Percentiles rank a stretch among this genome's conserved stretches.
Conservation (phyloP, 53 echinoderm and acorn worm genomes). For the Actinopyga echinites region DNA sequence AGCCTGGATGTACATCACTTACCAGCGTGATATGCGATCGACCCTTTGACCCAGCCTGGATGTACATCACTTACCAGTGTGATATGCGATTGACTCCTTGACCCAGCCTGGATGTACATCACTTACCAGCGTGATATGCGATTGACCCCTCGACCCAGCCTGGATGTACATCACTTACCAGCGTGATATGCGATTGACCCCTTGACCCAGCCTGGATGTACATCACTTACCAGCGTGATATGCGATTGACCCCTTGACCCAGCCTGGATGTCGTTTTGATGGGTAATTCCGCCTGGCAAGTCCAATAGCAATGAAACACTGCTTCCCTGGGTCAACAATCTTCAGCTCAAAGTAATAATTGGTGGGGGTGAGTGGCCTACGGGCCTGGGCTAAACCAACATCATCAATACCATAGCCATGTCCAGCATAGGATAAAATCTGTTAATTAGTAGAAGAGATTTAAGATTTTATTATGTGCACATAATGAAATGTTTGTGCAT, state of each 20-base stretch:
- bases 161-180: slow-evolving; percentile 46
- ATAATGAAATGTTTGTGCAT: not conserved
- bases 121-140: not conserved
- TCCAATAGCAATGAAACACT: slow-evolving; percentile 92
- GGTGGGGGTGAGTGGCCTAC: slow-evolving; percentile 84
- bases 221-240: slow-evolving; percentile 85
- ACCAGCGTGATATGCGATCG: too few species aligned
- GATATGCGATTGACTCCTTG: too few species aligned
- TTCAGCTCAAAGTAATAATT: slow-evolving; percentile 97
- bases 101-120: too few species aligned
- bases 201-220: slow-evolving; percentile 77
- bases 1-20: too few species aligned
- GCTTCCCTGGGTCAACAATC: slow-evolving; percentile 95
- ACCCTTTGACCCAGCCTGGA: too few species aligned
- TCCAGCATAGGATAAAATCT: slow-evolving; percentile 88
- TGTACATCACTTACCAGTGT: too few species aligned
- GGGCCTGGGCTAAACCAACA: slow-evolving; percentile 89
- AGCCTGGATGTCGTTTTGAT: slow-evolving; percentile 86
- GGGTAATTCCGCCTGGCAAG: slow-evolving; percentile 91
- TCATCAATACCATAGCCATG: slow-evolving; percentile 85
- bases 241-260: slow-evolving; percentile 95
- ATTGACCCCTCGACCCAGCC: not conserved
- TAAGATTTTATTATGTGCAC: not conserved
- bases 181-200: slow-evolving; percentile 98
- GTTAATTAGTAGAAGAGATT: not conserved